phyloP scores from a whole-genome alignment of 2,888 invertebrate genomes.

The Cheilosia vernalis region DNA sequence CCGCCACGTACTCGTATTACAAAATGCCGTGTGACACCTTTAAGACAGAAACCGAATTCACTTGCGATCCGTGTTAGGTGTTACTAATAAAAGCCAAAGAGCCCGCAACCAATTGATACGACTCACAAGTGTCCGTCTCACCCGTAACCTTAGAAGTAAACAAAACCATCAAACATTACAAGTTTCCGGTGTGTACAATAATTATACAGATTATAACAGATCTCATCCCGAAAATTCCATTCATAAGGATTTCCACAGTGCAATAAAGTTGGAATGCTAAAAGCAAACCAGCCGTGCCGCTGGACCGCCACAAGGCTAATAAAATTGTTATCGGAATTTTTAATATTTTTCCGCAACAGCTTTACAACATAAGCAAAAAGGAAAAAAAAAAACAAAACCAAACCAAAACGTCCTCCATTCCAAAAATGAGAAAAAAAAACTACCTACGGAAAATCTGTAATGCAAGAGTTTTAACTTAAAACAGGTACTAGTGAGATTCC shows the following conservation, averaged over 20 bases:
- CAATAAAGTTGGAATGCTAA: constrained; percentile 57
- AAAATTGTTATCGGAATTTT: constrained; percentile 74
- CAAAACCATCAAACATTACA: constrained; percentile 43
- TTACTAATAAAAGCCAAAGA: too few species aligned
- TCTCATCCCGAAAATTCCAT: constrained; percentile 66
- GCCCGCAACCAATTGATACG: constrained; percentile 12
- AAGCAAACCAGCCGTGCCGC: constrained; percentile 33
- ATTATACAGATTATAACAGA: constrained; percentile 65
- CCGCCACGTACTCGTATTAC: too few species aligned
- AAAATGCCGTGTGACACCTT: too few species aligned
- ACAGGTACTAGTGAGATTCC: constrained; percentile 74
- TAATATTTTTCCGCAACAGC: constrained; percentile 54
- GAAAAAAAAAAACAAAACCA: neutral
- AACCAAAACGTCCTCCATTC: constrained; percentile 13
- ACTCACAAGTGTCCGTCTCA: neutral
- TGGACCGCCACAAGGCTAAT: constrained; percentile 68
- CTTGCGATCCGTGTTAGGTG: too few species aligned
- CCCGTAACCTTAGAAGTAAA: constrained; percentile 22
- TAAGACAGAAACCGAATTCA: too few species aligned
- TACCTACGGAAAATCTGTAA: constrained; percentile 45
- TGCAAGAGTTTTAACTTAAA: constrained; percentile 46
- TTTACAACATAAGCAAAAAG: neutral
- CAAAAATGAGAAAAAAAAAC: neutral
- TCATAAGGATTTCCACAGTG: constrained; percentile 65
- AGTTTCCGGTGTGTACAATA: constrained; percentile 65